These are phyloP conservation scores for Tetramorium parvispinum DNA, from an alignment of 1,140 invertebrate species.

Conservation along the genomic window DNA sequence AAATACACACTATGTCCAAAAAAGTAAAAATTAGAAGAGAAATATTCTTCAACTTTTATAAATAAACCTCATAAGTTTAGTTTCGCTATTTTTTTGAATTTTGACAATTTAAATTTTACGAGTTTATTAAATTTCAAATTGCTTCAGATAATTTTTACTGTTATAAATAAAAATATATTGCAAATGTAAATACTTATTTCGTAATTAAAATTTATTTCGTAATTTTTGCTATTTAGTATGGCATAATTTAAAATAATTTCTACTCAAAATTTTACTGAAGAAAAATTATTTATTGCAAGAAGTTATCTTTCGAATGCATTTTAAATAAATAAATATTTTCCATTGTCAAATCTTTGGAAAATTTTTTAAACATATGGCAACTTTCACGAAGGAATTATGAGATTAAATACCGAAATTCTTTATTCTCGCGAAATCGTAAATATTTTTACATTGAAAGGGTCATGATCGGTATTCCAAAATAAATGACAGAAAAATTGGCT, in stretches of 20 bases:
- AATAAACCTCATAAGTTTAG: background rate
- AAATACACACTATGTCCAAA: background rate
- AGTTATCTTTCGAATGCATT: background rate
- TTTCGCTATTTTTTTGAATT: background rate
- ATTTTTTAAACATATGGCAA: background rate
- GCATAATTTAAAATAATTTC: background rate
- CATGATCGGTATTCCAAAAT: background rate
- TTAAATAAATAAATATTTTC: background rate
- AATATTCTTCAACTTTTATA: background rate
- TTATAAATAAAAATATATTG: background rate
- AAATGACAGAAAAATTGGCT: background rate
- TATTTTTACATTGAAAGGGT: background rate
- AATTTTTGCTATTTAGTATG: background rate
- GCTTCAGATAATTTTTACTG: background rate
- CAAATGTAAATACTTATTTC: too few relatives aligned
- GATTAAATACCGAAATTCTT: background rate
- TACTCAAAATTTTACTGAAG: background rate
- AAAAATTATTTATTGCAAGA: background rate
- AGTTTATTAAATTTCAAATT: background rate
- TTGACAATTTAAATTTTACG: background rate
- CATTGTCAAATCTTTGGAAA: background rate
- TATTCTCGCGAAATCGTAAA: background rate
- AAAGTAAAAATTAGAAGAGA: background rate
- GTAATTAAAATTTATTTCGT: background rate
- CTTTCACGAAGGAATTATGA: background rate